Percentiles rank a stretch among this genome's conserved stretches.
These are phyloP conservation scores for Neocloeon triangulifer DNA, from an alignment of 1,140 invertebrate genomes.

Conservation along the genomic window DNA sequence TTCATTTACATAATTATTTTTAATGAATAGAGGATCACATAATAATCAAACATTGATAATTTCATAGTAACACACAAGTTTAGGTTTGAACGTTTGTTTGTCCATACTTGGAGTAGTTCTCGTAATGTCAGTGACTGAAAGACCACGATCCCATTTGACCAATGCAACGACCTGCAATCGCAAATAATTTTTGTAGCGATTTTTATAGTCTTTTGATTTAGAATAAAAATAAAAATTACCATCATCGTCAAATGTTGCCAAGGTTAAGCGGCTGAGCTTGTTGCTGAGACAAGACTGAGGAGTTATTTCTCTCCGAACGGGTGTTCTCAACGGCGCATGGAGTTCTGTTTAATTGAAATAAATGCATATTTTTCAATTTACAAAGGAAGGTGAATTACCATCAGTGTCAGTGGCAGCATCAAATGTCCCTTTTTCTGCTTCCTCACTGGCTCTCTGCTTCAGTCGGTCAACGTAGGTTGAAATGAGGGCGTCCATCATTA, in stretches of 20 bases:
- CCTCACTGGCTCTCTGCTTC: conserved; percentile 22
- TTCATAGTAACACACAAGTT: too few relatives aligned
- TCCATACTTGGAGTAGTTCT: too few relatives aligned
- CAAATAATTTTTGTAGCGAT: background rate
- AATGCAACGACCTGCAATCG: conserved; percentile 33
- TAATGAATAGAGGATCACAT: too few relatives aligned
- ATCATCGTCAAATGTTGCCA: conserved; percentile 73
- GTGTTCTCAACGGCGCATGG: conserved; percentile 20
- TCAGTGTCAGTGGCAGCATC: conserved; percentile 18
- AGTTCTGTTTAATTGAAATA: conserved; percentile 17
- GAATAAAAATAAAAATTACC: conserved; percentile 19
- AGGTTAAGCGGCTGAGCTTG: conserved; percentile 61
- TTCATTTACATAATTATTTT: too few relatives aligned
- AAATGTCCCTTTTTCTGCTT: conserved; percentile 14
- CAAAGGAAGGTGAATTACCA: conserved; percentile 11
- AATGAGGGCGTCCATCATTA: conserved; percentile 81
- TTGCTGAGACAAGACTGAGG: conserved; percentile 40
- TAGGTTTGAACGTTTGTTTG: too few relatives aligned
- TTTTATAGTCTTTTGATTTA: background rate
- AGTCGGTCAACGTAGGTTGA: conserved; percentile 60
- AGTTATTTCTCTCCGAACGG: conserved; percentile 18
- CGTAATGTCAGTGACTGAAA: conserved; percentile 35
- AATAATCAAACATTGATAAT: too few relatives aligned
- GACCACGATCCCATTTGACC: conserved; percentile 53
- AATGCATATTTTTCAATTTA: background rate